These are phyloP conservation scores for Nestor notabilis DNA, from an alignment of 2,113 vertebrate species.

Conservation along the genomic window DNA sequence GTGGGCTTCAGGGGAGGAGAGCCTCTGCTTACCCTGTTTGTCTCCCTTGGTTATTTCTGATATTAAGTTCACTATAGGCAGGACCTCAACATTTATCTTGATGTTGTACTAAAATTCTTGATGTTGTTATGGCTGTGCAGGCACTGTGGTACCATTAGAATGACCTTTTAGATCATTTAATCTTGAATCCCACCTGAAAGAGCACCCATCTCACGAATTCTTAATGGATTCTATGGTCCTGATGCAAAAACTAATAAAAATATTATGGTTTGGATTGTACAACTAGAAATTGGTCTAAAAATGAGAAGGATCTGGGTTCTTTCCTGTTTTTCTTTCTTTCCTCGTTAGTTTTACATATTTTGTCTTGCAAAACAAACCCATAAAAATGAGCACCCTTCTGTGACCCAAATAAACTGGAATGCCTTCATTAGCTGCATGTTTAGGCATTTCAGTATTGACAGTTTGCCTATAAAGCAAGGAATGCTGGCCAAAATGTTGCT, in stretches of 20 bases:
- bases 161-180: neutral
- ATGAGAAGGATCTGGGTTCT: neutral
- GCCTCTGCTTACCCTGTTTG: neutral
- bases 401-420: neutral
- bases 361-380: conserved; percentile 14
- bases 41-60: neutral
- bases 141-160: neutral
- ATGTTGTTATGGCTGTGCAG: neutral
- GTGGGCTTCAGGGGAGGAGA: neutral
- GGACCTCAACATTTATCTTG: neutral
- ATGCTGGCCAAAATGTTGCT: neutral
- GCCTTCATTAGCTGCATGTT: neutral
- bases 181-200: neutral
- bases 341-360: neutral
- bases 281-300: neutral
- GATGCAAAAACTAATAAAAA: neutral
- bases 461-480: neutral
- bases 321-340: neutral
- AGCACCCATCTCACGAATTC: neutral
- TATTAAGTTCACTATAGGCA: neutral
- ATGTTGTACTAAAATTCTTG: neutral
- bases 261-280: neutral
- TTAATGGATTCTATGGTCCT: neutral
- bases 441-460: neutral
- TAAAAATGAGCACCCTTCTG: neutral